Evolutionary conservation across 2,888 invertebrate species (phyloP).

Genomic region (Limnephilus auricula): DNA sequence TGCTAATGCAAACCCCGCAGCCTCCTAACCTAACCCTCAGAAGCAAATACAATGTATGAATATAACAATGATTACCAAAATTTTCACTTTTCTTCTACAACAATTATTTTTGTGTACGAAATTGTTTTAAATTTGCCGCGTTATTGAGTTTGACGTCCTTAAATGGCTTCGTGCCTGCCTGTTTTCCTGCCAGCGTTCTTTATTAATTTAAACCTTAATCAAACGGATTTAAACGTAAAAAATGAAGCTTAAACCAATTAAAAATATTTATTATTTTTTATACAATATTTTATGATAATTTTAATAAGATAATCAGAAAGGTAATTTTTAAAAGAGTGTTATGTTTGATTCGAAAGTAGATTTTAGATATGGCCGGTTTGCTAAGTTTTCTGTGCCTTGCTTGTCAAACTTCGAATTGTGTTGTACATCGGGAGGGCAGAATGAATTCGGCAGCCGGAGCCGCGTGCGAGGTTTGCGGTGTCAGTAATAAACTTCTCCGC

Average conservation of each 20-base stretch:
- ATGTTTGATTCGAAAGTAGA: neutral
- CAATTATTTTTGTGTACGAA: neutral
- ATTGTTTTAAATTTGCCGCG: neutral
- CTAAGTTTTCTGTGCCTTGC: conserved; percentile 52
- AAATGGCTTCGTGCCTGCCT: neutral
- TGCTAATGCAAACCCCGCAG: too few species aligned
- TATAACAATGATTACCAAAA: too few species aligned
- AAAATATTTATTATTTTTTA: neutral
- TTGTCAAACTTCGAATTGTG: conserved; percentile 57
- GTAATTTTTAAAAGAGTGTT: neutral
- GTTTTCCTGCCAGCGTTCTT: neutral
- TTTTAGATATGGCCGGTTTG: conserved; percentile 54
- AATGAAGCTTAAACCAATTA: neutral
- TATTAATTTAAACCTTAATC: neutral
- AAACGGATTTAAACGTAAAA: neutral
- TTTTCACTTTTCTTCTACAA: neutral
- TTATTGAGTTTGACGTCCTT: neutral
- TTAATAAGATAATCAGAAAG: neutral
- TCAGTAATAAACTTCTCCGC: conserved; percentile 75
- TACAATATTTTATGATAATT: neutral
- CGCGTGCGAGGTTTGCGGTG: conserved; percentile 56
- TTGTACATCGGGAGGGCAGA: conserved; percentile 51
- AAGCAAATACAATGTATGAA: too few species aligned
- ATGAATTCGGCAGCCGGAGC: conserved; percentile 59
- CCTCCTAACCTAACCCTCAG: too few species aligned